Conservation (phyloP, 2,113 vertebrate species). For the Cichladusa arquata region DNA sequence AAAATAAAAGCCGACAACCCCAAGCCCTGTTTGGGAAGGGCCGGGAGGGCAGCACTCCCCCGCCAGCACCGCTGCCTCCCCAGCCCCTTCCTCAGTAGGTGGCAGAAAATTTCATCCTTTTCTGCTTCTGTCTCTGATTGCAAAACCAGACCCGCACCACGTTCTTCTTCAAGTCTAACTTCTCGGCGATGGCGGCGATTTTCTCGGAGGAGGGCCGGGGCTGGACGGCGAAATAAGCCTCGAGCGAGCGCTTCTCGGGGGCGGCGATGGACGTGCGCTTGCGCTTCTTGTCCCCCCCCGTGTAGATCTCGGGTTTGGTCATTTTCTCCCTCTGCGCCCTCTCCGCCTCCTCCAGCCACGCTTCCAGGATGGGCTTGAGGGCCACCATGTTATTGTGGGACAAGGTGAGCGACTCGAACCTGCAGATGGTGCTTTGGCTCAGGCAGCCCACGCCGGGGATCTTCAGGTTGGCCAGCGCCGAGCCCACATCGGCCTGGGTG, state of each 20-base stretch:
- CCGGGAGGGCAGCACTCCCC: too few relatives aligned
- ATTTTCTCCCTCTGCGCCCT: constrained; percentile 90
- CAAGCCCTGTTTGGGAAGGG: not conserved
- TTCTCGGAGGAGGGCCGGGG: constrained; percentile 91
- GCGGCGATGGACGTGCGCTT: constrained; percentile 91
- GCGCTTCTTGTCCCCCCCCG: constrained; percentile 87
- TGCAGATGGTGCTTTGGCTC: constrained; percentile 93
- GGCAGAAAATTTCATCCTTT: constrained; percentile 96
- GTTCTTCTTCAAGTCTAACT: constrained; percentile 94
- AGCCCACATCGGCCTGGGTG: constrained; percentile 90
- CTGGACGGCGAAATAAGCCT: constrained; percentile 92
- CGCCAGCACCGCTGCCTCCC: not conserved
- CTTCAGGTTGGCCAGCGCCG: constrained; percentile 91
- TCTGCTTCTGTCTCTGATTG: constrained; percentile 94
- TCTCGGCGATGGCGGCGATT: constrained; percentile 92
- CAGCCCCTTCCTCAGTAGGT: constrained; percentile 76
- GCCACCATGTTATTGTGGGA: constrained; percentile 97
- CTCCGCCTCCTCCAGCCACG: constrained; percentile 93
- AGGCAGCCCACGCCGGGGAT: constrained; percentile 91
- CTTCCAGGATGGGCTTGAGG: constrained; percentile 91
- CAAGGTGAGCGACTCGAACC: constrained; percentile 91
- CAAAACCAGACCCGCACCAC: constrained; percentile 94
- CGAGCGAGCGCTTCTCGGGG: constrained; percentile 89
- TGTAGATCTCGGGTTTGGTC: constrained; percentile 91
- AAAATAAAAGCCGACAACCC: not conserved